phyloP scores from a whole-genome alignment of 1,140 invertebrate genomes.

The Macrosteles quadrilineatus region DNA sequence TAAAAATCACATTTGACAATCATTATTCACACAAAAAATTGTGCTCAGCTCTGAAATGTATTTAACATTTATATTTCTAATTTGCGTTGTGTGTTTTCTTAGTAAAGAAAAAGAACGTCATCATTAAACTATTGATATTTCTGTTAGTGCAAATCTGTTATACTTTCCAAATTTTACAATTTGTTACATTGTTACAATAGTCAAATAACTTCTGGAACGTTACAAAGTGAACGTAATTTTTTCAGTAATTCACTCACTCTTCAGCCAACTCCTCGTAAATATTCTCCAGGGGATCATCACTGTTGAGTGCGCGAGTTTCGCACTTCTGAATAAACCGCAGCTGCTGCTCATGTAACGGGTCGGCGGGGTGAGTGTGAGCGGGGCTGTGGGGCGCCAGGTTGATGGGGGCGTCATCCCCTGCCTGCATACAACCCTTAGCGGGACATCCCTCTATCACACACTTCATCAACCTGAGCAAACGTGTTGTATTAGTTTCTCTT shows the following conservation, averaged over 20 bases:
- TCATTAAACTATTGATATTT: no score
- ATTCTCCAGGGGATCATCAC: neutral
- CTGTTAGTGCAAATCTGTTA: no score
- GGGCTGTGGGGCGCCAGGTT: neutral
- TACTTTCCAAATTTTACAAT: no score
- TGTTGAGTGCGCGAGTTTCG: neutral
- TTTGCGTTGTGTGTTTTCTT: no score
- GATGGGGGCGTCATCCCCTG: neutral
- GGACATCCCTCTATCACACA: neutral
- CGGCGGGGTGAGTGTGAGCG: neutral
- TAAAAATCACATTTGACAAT: no score
- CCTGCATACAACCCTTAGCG: neutral
- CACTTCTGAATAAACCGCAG: neutral
- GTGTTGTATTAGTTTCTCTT: neutral
- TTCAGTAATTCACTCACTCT: neutral
- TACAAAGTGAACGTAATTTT: no score
- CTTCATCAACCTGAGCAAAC: neutral
- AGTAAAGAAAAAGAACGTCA: no score
- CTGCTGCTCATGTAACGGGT: neutral
- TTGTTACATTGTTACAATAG: no score
- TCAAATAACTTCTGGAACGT: no score
- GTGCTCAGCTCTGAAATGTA: no score
- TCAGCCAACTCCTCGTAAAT: neutral
- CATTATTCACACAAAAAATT: no score
- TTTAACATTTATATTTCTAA: no score